Evolutionary conservation across 2,888 invertebrate species (phyloP).

Genomic region (Oxystoma pomonae): DNA sequence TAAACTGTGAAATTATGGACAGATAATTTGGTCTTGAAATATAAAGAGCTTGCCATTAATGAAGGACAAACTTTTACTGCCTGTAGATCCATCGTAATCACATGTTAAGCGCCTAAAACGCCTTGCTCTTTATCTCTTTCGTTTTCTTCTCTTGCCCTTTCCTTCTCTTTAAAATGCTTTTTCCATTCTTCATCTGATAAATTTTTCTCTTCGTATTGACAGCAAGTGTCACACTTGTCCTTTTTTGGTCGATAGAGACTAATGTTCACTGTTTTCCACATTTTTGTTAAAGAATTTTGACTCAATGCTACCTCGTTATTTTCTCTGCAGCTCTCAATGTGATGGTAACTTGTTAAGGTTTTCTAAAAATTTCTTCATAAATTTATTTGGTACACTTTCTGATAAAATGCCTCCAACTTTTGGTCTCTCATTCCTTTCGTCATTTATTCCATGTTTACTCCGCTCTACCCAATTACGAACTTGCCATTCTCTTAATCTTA

Average conservation of each 20-base stretch:
- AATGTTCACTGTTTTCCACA: slow-evolving; percentile 1
- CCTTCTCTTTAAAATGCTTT: slow-evolving; percentile 7
- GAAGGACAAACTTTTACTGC: slow-evolving; percentile 13
- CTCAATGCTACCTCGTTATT: slow-evolving; percentile 6
- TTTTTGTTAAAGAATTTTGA: slow-evolving; percentile 1
- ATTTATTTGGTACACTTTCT: neutral
- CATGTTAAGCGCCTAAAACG: slow-evolving; percentile 3
- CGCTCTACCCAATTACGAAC: slow-evolving; percentile 7
- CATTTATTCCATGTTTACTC: slow-evolving; percentile 8
- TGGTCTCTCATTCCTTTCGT: slow-evolving; percentile 6
- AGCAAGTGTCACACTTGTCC: slow-evolving; percentile 28
- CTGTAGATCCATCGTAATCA: slow-evolving; percentile 10
- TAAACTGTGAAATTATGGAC: slow-evolving; percentile 34
- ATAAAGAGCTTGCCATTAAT: slow-evolving; percentile 25
- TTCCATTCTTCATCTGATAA: slow-evolving; percentile 21
- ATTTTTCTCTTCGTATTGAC: slow-evolving; percentile 27
- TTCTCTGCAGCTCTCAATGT: slow-evolving; percentile 19
- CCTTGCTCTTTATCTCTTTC: slow-evolving; percentile 7
- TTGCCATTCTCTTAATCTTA: slow-evolving; percentile 4
- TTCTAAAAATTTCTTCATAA: slow-evolving; percentile 19
- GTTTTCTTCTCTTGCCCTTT: slow-evolving; percentile 11
- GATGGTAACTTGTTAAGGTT: slow-evolving; percentile 28
- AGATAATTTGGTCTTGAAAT: slow-evolving; percentile 35
- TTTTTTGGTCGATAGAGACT: neutral
- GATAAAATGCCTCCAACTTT: slow-evolving; percentile 7